phyloP scores from a whole-genome alignment of 2,888 invertebrate genomes.

The Machimus atricapillus region DNA sequence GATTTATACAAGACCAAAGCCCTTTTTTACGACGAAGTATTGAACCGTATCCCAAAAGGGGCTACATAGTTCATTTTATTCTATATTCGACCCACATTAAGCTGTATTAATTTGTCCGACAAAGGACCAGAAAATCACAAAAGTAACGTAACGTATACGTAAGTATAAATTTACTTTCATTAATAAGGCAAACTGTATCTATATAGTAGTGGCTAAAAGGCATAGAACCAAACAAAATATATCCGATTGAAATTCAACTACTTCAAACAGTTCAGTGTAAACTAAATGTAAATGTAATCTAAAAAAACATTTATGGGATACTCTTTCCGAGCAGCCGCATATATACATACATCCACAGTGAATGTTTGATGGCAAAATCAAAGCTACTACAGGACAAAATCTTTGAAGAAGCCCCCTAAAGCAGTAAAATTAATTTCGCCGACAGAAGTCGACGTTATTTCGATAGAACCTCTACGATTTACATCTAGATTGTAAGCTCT shows the following conservation, averaged over 20 bases:
- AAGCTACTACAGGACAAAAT: neutral
- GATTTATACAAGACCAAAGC: neutral
- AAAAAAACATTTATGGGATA: neutral
- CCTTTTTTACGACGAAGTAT: neutral
- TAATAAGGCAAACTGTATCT: neutral
- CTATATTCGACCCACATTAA: neutral
- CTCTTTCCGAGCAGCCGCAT: neutral
- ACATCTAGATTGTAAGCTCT: neutral
- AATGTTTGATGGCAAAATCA: neutral
- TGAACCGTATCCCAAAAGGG: conserved; percentile 5
- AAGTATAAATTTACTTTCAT: neutral
- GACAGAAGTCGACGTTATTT: neutral
- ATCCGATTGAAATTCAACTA: neutral
- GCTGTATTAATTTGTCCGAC: neutral
- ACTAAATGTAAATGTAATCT: neutral
- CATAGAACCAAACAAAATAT: neutral
- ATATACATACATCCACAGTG: neutral
- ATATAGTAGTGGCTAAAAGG: neutral
- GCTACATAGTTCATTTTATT: neutral
- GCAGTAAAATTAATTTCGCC: conserved; percentile 2
- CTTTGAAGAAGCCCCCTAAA: neutral
- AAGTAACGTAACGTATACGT: neutral
- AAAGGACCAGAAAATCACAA: neutral
- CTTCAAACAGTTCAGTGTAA: neutral
- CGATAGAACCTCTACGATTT: neutral